phyloP scores from a whole-genome alignment of 2,888 invertebrate species.

The Pachliopta kotzebuea region DNA sequence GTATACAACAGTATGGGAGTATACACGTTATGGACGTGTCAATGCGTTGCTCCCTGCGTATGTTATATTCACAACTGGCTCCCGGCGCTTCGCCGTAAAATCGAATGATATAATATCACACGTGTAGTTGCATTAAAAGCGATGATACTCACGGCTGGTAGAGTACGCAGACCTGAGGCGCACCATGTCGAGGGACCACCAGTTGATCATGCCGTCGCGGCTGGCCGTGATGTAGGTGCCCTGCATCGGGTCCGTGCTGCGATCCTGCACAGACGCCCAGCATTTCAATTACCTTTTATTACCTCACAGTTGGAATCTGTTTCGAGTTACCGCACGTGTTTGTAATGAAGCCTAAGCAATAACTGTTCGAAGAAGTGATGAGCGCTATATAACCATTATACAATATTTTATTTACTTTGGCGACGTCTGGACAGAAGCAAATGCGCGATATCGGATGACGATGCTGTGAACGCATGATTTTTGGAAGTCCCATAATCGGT shows the following conservation, averaged over 20 bases:
- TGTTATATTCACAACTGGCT: no score
- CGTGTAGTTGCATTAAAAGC: not conserved
- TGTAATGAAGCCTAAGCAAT: no score
- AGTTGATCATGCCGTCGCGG: constrained; percentile 87
- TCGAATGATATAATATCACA: no score
- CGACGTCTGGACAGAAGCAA: constrained; percentile 81
- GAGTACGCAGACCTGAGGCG: constrained; percentile 82
- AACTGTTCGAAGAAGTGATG: no score
- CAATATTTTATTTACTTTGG: constrained; percentile 54
- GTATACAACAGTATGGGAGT: no score
- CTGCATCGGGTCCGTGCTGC: constrained; percentile 78
- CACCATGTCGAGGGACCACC: constrained; percentile 88
- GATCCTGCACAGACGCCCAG: constrained; percentile 55
- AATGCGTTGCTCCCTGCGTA: no score
- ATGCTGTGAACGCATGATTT: constrained; percentile 83
- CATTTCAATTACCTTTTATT: no score
- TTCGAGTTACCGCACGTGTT: no score
- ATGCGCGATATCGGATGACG: constrained; percentile 84
- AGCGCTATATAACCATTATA: not conserved
- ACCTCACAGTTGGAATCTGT: no score
- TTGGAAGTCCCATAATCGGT: constrained; percentile 82
- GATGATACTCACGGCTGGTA: constrained; percentile 78
- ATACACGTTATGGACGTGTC: no score
- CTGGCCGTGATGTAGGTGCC: constrained; percentile 88
- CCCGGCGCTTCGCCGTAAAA: no score